Conservation (phyloP, 92 coral and sea anemone genomes). For the Chrysogorgia sp. region DNA sequence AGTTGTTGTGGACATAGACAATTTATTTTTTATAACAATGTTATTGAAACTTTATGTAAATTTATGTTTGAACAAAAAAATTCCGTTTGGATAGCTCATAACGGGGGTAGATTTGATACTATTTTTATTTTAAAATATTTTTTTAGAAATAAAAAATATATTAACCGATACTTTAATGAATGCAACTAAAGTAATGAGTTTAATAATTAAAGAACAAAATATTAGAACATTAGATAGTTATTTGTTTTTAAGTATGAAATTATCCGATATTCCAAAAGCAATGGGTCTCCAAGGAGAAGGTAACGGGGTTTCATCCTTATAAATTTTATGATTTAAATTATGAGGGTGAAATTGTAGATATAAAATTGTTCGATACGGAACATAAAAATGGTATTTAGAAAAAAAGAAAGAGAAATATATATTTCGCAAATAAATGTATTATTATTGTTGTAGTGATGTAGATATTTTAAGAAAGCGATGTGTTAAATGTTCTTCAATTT, state of each 20-base stretch:
- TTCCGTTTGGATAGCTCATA: constrained; percentile 37
- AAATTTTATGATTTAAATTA: constrained; percentile 25
- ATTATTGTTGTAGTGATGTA: constrained; percentile 34
- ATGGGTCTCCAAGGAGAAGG: constrained; percentile 9
- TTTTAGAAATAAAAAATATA: constrained; percentile 11
- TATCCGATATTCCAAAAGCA: constrained; percentile 4
- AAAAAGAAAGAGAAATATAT: background rate
- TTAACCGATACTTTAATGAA: constrained; percentile 5
- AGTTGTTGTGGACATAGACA: no score
- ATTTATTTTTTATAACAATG: no score
- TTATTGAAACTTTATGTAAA: background rate
- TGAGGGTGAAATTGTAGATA: constrained; percentile 10
- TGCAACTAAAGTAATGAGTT: constrained; percentile 14
- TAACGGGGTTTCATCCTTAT: constrained; percentile 24
- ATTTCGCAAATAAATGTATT: constrained; percentile 21
- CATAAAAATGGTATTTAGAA: constrained; percentile 16
- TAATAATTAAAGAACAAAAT: background rate
- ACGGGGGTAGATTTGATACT: constrained; percentile 27
- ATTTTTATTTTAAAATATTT: constrained; percentile 5
- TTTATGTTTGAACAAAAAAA: background rate
- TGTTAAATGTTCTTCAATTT: constrained; percentile 20
- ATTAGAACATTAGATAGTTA: background rate
- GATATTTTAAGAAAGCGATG: constrained; percentile 20
- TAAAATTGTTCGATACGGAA: constrained; percentile 2
- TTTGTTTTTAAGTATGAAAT: constrained; percentile 8